A percentile compares a stretch with the other conserved stretches of the same genome.
Conservation (phyloP, 2,888 invertebrate genomes). For the Tachina lurida region DNA sequence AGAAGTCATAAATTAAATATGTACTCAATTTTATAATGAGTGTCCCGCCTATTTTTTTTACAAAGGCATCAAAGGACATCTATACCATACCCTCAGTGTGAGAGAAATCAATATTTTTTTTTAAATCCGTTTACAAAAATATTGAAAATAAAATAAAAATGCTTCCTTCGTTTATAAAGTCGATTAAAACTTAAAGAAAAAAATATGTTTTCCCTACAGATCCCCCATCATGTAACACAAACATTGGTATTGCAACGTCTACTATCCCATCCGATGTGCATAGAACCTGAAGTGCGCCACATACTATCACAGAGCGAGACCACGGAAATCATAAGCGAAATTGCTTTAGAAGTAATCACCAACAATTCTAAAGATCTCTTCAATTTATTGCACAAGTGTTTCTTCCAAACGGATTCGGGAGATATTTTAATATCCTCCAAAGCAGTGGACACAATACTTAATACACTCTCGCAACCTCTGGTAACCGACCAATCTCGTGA, state of each 20-base stretch:
- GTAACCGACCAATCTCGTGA: conserved; percentile 39
- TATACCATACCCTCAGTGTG: no score
- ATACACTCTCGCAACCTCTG: conserved; percentile 78
- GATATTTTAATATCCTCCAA: conserved; percentile 79
- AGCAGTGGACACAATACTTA: conserved; percentile 80
- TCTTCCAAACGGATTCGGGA: conserved; percentile 82
- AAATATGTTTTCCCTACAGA: conserved; percentile 72
- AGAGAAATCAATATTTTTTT: no score
- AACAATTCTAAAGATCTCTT: conserved; percentile 78
- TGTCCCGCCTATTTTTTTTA: no score
- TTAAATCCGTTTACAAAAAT: no score
- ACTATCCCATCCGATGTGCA: conserved; percentile 81
- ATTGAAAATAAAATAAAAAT: no score
- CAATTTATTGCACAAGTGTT: conserved; percentile 82
- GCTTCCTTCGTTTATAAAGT: no score
- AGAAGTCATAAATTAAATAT: no score
- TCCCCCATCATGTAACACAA: conserved; percentile 76
- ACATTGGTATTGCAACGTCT: conserved; percentile 79
- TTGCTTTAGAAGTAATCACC: conserved; percentile 77
- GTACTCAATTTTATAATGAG: no score
- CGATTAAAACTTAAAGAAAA: no score
- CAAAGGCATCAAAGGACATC: no score
- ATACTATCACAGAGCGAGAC: conserved; percentile 78
- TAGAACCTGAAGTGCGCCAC: conserved; percentile 78
- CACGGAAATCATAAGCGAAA: conserved; percentile 76